Base-by-base conservation (phyloP, 2,797 vertebrate species). In the Stomatorhinus walkeri region DNA sequence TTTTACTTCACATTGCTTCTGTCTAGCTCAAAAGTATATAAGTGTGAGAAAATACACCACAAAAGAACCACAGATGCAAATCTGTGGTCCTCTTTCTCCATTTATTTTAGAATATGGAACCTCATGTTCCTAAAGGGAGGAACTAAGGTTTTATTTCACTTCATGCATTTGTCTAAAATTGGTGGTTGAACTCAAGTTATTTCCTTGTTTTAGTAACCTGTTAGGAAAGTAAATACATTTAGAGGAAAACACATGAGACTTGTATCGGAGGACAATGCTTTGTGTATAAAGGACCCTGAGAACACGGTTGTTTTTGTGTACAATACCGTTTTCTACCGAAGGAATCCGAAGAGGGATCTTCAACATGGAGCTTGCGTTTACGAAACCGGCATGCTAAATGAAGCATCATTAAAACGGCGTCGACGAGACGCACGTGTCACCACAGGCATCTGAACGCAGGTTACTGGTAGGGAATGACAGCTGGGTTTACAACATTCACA, bases 211-310 rank as follows among this genome's bases (percentile, higher is more conserved):
- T 46, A 22, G 40, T 81, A 43, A 81, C 76, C 40, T 43, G 8
- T 81, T n/a, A 81, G 40, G 19, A 46, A 81, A 81, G 19, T 81
- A 81, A 81, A 81, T 81, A n/a, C 40, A 81, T 81, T 81, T 81
- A 81, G 36, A 81, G 7, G 40, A 4, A 81, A 81, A n/a, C 16
- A 81, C 16, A n/a, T 22, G n/a, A 81, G 19, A 46, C 19, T 76
- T 76, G 68, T 76, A 19, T 5, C 16, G 68, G 19, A 40, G 32
- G 40, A 76, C 68, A 76, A 76, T 40, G 14, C 16, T 46, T 46
- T 8, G 10, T 81, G 40, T 79, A 36, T n/a, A 40, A 40, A 79
- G 40, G 36, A 79, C 16, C 36, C 16, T n/a, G 64, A 14, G 28
- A 36, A 28, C 28, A 14, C 64, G 0, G 68, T 14, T 76, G 76